phyloP scores from a whole-genome alignment of 2,113 vertebrate species.

The Pheucticus melanocephalus region DNA sequence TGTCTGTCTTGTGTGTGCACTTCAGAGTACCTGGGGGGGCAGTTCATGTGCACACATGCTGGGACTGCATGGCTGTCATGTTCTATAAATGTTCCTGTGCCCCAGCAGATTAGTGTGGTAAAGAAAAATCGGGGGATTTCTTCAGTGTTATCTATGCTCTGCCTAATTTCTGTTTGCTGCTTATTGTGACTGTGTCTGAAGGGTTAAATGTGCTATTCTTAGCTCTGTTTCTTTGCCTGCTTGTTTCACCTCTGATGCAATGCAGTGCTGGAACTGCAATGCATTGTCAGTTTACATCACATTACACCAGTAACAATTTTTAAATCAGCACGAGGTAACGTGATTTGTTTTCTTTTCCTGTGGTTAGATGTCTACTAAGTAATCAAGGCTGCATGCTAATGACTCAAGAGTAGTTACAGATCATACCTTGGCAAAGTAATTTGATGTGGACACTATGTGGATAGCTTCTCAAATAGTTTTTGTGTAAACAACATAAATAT shows the following conservation, averaged over 20 bases:
- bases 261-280: conserved; percentile 24
- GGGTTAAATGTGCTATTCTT: background rate
- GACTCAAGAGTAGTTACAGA: background rate
- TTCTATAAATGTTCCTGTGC: background rate
- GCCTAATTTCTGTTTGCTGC: background rate
- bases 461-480: conserved; percentile 7
- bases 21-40: background rate
- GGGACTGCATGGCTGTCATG: background rate
- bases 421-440: background rate
- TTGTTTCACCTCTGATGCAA: conserved; percentile 25
- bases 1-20: background rate
- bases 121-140: background rate
- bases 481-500: conserved; percentile 57
- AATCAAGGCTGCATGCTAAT: conserved; percentile 3
- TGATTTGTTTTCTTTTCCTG: conserved; percentile 28
- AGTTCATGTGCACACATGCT: background rate
- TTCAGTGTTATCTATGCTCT: background rate
- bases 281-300: conserved; percentile 18
- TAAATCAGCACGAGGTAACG: background rate
- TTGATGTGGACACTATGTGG: conserved; percentile 11
- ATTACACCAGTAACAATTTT: background rate
- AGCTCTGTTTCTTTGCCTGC: background rate
- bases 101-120: background rate
- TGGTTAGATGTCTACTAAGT: background rate
- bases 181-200: background rate